Conservation (phyloP, 2,888 invertebrate genomes). For the Notocelia uddmanniana region DNA sequence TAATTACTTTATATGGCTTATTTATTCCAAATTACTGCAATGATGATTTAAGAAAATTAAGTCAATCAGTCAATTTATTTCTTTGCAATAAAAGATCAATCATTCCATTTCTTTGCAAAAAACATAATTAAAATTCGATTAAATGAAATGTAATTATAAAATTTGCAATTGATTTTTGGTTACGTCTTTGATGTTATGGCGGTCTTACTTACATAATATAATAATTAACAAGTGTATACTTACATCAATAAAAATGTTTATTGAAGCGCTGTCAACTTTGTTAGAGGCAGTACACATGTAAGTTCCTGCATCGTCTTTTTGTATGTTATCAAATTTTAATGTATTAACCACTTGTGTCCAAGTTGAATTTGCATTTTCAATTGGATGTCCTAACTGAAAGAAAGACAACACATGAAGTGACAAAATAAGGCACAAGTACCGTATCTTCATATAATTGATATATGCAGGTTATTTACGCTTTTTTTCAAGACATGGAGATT, state of each 20-base stretch:
- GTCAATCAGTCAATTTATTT: no score
- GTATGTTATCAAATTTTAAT: slow-evolving; percentile 61
- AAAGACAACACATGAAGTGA: not conserved
- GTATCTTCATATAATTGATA: not conserved
- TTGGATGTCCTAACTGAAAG: slow-evolving; percentile 15
- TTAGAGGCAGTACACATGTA: slow-evolving; percentile 72
- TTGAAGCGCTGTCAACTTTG: slow-evolving; percentile 59
- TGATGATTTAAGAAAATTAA: no score
- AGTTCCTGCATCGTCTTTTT: slow-evolving; percentile 63
- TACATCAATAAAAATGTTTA: slow-evolving; percentile 64
- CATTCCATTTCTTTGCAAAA: no score
- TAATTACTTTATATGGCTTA: no score
- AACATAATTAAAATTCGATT: no score
- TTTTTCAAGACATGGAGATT: not conserved
- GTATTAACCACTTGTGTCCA: slow-evolving; percentile 62
- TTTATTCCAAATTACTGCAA: no score
- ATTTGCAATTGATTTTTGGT: no score
- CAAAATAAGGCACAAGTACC: not conserved
- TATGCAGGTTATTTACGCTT: not conserved
- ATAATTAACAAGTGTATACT: slow-evolving; percentile 25
- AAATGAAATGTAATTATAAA: no score
- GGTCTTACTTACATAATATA: no score
- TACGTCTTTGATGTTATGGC: no score
- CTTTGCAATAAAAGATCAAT: no score
- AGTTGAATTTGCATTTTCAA: slow-evolving; percentile 50